Evolutionary conservation across 2,797 vertebrate genomes (phyloP).

Genomic region (Notamacropus eugenii): DNA sequence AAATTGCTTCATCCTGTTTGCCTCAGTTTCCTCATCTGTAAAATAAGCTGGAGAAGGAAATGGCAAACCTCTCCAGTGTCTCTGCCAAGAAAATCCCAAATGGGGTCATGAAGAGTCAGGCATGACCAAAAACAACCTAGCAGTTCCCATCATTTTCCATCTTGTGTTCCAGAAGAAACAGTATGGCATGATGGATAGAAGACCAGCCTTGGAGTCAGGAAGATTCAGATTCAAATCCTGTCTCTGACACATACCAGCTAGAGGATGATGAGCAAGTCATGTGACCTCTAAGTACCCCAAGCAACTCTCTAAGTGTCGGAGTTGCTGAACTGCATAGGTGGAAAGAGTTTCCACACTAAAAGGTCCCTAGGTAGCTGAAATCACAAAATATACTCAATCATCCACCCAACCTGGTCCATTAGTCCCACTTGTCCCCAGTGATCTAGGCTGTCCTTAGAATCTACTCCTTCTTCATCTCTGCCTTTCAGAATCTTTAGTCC

Average conservation of each 20-base stretch:
- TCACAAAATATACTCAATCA: too few species aligned
- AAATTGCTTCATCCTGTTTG: not conserved
- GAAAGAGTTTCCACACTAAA: too few species aligned
- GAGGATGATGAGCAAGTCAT: not conserved
- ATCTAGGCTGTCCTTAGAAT: not conserved
- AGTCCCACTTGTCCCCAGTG: not conserved
- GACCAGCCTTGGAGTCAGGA: not conserved
- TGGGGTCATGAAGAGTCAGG: not conserved
- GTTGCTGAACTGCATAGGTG: not conserved
- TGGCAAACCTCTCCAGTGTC: not conserved
- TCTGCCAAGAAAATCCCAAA: not conserved
- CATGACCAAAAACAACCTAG: not conserved
- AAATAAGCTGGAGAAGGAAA: not conserved
- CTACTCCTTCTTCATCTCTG: not conserved
- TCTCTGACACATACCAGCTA: not conserved
- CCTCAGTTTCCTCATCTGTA: too few species aligned
- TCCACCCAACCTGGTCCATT: not conserved
- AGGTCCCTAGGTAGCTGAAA: too few species aligned
- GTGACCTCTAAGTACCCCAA: not conserved
- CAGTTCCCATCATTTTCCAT: not conserved
- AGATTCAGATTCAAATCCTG: not conserved
- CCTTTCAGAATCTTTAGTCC: not conserved
- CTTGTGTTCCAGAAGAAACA: not conserved
- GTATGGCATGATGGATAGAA: not conserved
- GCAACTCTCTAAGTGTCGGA: not conserved